Evolutionary conservation across 2,888 invertebrate genomes (phyloP), one percentile per base, ranked within the genome.

Genomic region (Bombyx huttoni): DNA sequence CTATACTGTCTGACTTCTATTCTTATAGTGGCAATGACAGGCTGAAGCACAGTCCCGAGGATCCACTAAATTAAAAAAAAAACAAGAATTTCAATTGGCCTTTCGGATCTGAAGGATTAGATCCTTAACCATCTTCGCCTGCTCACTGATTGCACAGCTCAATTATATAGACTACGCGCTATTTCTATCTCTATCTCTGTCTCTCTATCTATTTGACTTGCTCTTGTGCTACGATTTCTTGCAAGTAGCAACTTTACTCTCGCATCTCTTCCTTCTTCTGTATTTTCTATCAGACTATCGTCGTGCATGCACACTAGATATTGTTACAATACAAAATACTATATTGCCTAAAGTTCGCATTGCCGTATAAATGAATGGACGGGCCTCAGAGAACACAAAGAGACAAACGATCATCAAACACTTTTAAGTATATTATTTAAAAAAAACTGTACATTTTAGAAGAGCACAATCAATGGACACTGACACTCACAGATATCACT

Each of bases 281-380:
- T 87, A 81, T 78, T 75, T 78, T 82, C 78, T 86, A 82, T 84
- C 81, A 74, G 73, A 78, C 83, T 84, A 68, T 81, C 82, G 81
- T 84, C 83, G 87, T 88, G 88, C 88, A 88, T 88, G 88, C 75
- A 88, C 88, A 88, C 88, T 88, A 88, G 88, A 83, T 87, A 87
- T 84, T 86, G 84, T 85, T 80, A 86, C 87, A 87, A 78, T 67
- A 82, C 81, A 81, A 64, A 82, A 81, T 79, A 82, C 78, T 81
- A 78, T 80, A 75, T 72, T 79, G 82, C 77, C 78, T 81, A 73
- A 81, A 76, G 75, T 82, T 77, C 79, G 86, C 85, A 82, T 72
- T 75, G 81, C 81, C 79, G 71, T 75, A 67, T 73, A 70, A 65
- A 69, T 61, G 69, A 71, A 76, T 75, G 73, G 69, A 71, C 73